Evolutionary conservation across 2,888 invertebrate species (phyloP).

Genomic region (Atethmia centrago): DNA sequence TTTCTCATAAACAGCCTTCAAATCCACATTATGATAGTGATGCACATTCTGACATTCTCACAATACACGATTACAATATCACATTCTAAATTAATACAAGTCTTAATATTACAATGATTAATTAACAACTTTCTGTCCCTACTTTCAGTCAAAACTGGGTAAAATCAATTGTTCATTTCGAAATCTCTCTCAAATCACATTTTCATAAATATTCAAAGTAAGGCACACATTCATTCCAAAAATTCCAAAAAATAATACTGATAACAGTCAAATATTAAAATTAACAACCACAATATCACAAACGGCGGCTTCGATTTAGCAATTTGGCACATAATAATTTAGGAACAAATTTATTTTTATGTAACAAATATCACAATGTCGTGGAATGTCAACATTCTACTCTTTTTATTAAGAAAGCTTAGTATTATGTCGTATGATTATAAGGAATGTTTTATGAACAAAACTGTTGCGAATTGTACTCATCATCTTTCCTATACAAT

Average conservation of each 20-base stretch:
- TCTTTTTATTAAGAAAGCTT: slow-evolving; percentile 21
- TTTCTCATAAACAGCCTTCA: slow-evolving; percentile 2
- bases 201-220: slow-evolving; percentile 31
- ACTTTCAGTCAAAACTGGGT: slow-evolving; percentile 37
- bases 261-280: slow-evolving; percentile 64
- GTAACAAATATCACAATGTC: slow-evolving; percentile 62
- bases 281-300: slow-evolving; percentile 59
- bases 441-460: neutral
- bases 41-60: slow-evolving; percentile 3
- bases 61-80: slow-evolving; percentile 38
- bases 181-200: slow-evolving; percentile 32
- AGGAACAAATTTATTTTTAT: slow-evolving; percentile 56
- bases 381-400: slow-evolving; percentile 56
- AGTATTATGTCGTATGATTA: neutral
- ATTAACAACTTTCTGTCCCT: slow-evolving; percentile 47
- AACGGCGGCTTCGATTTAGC: slow-evolving; percentile 44
- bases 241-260: slow-evolving; percentile 70
- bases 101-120: slow-evolving; percentile 42
- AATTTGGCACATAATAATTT: slow-evolving; percentile 69
- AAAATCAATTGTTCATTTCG: slow-evolving; percentile 9
- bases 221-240: slow-evolving; percentile 60
- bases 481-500: neutral
- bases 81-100: slow-evolving; percentile 50
- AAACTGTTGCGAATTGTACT: slow-evolving; percentile 31
- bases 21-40: neutral